phyloP scores from a whole-genome alignment of 2,113 vertebrate genomes.

The Anhinga rufa region DNA sequence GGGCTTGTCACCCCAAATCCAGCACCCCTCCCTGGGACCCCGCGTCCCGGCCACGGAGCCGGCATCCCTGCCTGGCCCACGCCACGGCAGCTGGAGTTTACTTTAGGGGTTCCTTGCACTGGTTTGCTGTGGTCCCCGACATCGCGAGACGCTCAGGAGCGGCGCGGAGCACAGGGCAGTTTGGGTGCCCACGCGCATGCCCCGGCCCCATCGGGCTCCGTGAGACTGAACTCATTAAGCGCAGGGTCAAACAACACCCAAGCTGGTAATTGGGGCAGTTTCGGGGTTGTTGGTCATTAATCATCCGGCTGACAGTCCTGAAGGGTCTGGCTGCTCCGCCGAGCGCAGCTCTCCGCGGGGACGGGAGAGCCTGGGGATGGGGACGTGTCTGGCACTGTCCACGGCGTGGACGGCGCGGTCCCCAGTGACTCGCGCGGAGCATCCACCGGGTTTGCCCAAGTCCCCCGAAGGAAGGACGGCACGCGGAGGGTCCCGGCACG shows the following conservation, averaged over 20 bases:
- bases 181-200: rapidly evolving
- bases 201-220: rapidly evolving
- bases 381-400: neutral
- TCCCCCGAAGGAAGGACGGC: rapidly evolving
- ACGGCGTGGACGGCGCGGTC: rapidly evolving
- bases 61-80: neutral
- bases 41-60: no score
- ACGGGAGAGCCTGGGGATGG: neutral
- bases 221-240: neutral
- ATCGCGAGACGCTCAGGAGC: rapidly evolving
- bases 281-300: conserved; percentile 22
- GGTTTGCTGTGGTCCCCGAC: neutral
- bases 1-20: neutral
- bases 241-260: neutral
- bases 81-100: neutral
- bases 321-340: neutral
- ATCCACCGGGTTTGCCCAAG: neutral
- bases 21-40: neutral
- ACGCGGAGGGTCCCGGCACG: rapidly evolving
- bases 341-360: neutral
- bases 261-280: neutral
- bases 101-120: neutral
- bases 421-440: neutral
- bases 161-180: rapidly evolving
- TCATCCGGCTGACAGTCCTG: conserved; percentile 26